Evolutionary conservation across 2,888 invertebrate genomes (phyloP).

Genomic region (Celastrina argiolus): DNA sequence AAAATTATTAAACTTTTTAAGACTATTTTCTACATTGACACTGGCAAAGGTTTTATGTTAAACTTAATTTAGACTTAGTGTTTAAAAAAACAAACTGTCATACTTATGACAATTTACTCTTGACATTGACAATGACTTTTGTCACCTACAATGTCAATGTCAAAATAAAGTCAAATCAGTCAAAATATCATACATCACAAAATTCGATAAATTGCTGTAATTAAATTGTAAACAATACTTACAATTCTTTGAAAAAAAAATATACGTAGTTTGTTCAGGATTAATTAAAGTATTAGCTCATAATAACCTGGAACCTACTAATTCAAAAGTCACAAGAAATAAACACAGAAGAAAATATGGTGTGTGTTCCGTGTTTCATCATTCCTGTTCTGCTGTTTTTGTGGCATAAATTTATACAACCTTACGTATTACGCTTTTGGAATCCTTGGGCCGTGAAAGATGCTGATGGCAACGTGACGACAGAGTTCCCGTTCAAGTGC

Average conservation of each 20-base stretch:
- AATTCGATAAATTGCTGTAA: background rate
- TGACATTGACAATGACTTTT: background rate
- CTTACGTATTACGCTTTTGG: constrained; percentile 88
- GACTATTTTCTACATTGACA: too few relatives aligned
- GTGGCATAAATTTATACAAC: constrained; percentile 91
- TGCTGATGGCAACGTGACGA: constrained; percentile 75
- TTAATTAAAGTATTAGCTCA: background rate
- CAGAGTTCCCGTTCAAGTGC: constrained; percentile 79
- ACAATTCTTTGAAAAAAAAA: background rate
- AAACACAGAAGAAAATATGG: constrained; percentile 72
- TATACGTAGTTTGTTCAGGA: background rate
- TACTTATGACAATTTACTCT: too few relatives aligned
- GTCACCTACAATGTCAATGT: background rate
- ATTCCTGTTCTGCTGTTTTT: constrained; percentile 89
- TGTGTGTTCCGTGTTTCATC: constrained; percentile 91
- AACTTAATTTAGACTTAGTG: too few relatives aligned
- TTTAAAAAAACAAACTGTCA: background rate
- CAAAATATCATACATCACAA: background rate
- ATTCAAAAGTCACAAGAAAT: background rate
- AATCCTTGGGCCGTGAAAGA: constrained; percentile 86
- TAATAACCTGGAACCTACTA: background rate
- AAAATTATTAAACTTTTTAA: too few relatives aligned
- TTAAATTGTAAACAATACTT: background rate
- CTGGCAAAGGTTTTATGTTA: too few relatives aligned
- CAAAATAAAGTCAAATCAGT: too few relatives aligned